Evolutionary conservation across 2,797 vertebrate species (phyloP).

Genomic region (Silurus lanzhouensis): DNA sequence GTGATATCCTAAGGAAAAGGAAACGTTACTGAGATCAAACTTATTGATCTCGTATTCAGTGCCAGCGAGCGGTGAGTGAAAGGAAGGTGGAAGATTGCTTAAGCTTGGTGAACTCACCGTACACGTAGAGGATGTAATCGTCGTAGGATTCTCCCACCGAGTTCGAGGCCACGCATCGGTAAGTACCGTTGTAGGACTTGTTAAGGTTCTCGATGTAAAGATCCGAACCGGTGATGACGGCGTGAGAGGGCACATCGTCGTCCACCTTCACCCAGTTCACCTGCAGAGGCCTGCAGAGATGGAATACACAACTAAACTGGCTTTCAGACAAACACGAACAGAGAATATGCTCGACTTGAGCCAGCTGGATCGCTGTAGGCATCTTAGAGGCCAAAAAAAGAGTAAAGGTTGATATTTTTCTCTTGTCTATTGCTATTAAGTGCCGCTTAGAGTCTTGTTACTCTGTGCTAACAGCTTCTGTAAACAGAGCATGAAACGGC

Average conservation of each 20-base stretch:
- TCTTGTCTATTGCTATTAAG: conserved; percentile 47
- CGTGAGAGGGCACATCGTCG: conserved; percentile 85
- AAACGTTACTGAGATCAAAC: conserved; percentile 67
- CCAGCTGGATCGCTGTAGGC: background rate
- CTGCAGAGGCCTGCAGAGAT: conserved; percentile 77
- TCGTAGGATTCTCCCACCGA: conserved; percentile 81
- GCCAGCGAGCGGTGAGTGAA: background rate
- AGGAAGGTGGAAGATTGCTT: conserved; percentile 22
- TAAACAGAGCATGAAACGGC: conserved; percentile 46
- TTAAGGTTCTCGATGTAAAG: conserved; percentile 86
- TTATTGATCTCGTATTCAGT: conserved; percentile 64
- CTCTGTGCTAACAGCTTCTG: conserved; percentile 49
- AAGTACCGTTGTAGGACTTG: conserved; percentile 89
- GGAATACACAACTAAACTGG: background rate
- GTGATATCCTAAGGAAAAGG: conserved; percentile 64
- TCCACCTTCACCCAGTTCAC: conserved; percentile 85
- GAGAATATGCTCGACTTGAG: background rate
- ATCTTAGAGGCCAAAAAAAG: conserved; percentile 23
- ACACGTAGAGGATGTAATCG: conserved; percentile 86
- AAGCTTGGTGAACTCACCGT: conserved; percentile 74
- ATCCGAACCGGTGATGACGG: conserved; percentile 80
- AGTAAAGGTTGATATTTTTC: conserved; percentile 50
- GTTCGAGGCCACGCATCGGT: conserved; percentile 85
- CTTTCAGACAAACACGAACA: conserved; percentile 1
- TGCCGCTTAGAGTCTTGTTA: conserved; percentile 38